Percentiles rank a stretch among this genome's conserved stretches.
Conservation (phyloP, 2,113 vertebrate species). For the Pseudorhombus dupliciocellatus region DNA sequence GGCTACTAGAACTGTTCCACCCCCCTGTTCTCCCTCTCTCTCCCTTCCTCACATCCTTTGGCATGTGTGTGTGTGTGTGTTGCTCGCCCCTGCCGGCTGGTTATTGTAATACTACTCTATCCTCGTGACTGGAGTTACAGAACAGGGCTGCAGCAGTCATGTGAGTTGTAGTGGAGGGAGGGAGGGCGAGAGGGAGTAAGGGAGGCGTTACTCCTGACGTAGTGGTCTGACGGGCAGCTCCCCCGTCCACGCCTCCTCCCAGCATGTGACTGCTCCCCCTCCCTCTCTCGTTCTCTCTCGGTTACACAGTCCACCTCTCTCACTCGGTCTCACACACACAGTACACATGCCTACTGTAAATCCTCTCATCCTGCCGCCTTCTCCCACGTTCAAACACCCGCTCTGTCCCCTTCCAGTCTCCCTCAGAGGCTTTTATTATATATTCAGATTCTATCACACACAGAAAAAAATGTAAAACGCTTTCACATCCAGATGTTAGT, state of each 20-base stretch:
- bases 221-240: constrained; percentile 39
- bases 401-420: not conserved
- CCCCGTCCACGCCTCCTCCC: constrained; percentile 16
- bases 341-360: constrained; percentile 1
- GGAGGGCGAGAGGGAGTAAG: constrained; percentile 27
- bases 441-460: not conserved
- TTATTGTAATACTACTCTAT: constrained; percentile 82
- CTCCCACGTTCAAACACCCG: not conserved
- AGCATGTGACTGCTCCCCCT: constrained; percentile 67
- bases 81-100: constrained; percentile 60
- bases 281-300: not conserved
- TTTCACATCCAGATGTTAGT: too few relatives aligned
- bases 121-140: constrained; percentile 83
- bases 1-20: constrained; percentile 38
- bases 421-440: not conserved
- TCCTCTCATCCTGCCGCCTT: constrained; percentile 5
- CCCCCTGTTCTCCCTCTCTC: not conserved
- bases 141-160: constrained; percentile 83
- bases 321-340: not conserved
- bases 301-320: constrained; percentile 1
- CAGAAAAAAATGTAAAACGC: not conserved
- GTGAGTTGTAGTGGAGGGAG: constrained; percentile 79
- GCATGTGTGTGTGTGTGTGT: constrained; percentile 23
- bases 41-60: not conserved
- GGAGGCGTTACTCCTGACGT: constrained; percentile 73